Evolutionary conservation across 53 echinoderm and acorn worm genomes (phyloP).

Genomic region (Crossaster papposus): DNA sequence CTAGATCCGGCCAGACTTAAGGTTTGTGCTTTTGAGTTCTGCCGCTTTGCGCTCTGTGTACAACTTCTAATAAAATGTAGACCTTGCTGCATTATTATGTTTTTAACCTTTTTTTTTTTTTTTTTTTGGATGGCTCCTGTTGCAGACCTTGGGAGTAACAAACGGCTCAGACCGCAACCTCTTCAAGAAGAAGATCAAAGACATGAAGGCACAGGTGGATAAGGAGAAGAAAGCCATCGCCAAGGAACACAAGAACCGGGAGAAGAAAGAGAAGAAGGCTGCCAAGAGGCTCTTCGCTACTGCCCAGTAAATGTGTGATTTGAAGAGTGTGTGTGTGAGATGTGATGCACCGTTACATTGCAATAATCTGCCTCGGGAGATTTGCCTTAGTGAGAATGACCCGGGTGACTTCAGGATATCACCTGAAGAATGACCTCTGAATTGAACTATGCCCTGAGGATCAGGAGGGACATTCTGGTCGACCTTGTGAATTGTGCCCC

Average conservation of each 20-base stretch:
- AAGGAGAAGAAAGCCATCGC: constrained; percentile 84
- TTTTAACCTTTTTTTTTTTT: too few relatives aligned
- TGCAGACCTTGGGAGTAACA: constrained; percentile 81
- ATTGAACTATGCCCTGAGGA: background rate
- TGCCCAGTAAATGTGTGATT: constrained; percentile 17
- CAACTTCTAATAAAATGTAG: too few relatives aligned
- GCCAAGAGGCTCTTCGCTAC: constrained; percentile 86
- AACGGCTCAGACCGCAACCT: constrained; percentile 72
- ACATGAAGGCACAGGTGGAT: constrained; percentile 83
- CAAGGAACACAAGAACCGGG: constrained; percentile 88
- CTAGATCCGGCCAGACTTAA: constrained; percentile 82
- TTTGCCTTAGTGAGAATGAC: background rate
- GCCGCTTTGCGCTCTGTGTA: background rate
- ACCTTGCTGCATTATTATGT: too few relatives aligned
- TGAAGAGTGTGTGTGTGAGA: background rate
- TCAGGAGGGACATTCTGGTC: background rate
- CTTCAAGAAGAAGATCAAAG: constrained; percentile 97
- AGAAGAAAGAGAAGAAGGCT: constrained; percentile 95
- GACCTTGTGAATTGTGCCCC: background rate
- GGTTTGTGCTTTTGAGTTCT: constrained; percentile 54
- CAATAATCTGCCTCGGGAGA: background rate
- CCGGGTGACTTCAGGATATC: background rate
- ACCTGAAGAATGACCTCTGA: background rate
- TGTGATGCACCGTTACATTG: background rate
- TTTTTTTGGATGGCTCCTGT: background rate